Percentiles rank a stretch among this genome's conserved stretches.
phyloP scores from a whole-genome alignment of 2,113 vertebrate genomes.

The Tragelaphus imberbis region DNA sequence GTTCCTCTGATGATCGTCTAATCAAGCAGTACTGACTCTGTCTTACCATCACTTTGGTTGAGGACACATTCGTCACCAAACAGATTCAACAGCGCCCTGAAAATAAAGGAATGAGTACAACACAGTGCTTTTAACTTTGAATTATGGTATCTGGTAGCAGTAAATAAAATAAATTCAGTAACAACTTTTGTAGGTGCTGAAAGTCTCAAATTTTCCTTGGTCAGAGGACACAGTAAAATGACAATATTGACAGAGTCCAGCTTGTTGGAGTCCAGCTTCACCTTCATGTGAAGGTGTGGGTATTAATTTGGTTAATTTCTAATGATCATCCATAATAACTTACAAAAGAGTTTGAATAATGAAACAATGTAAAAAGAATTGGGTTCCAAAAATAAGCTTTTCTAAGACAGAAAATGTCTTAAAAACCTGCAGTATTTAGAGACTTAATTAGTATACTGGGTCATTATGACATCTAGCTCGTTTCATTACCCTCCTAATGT shows the following conservation, averaged over 20 bases:
- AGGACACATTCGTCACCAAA: background rate
- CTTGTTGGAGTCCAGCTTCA: background rate
- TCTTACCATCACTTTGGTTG: constrained; percentile 46
- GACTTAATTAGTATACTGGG: constrained; percentile 83
- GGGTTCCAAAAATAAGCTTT: constrained; percentile 76
- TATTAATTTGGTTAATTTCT: constrained; percentile 76
- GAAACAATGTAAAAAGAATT: constrained; percentile 74
- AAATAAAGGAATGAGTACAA: background rate
- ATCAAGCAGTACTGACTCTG: constrained; percentile 70
- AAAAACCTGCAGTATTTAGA: constrained; percentile 80
- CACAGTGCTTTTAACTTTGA: background rate
- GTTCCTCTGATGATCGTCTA: constrained; percentile 73
- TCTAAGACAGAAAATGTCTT: constrained; percentile 77
- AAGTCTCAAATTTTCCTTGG: background rate
- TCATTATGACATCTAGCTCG: constrained; percentile 81
- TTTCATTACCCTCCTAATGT: constrained; percentile 80
- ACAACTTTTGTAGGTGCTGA: background rate
- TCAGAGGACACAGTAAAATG: background rate
- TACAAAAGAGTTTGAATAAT: constrained; percentile 63
- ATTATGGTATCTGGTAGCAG: background rate
- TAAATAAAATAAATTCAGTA: constrained; percentile 17
- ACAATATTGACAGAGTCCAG: background rate
- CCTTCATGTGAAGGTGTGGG: background rate
- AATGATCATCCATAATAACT: constrained; percentile 57
- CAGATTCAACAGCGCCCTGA: background rate